Evolutionary conservation across 2,797 vertebrate genomes (phyloP), one percentile per base, ranked within the genome.

Genomic region (Onychomys leucogaster): DNA sequence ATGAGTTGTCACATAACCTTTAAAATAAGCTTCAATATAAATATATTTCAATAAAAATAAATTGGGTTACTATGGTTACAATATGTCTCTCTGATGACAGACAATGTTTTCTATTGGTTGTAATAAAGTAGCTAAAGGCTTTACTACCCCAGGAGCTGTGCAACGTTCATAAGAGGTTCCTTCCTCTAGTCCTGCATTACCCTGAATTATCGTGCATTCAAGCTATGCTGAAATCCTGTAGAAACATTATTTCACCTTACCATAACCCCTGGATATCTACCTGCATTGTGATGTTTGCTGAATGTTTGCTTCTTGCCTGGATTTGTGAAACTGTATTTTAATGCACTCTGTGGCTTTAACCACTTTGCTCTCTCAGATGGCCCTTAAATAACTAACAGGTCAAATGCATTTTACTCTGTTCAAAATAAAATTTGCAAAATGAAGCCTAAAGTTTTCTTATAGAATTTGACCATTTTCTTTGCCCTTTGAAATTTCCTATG

Each of bases 11-110:
- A 89, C 69, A 89, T 73, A 96, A 92, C 37, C 77, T 96, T 94
- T 91, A 57, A 61, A 96, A 92, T 91, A 59, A 89, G 27, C 21
- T 94, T 8, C 90, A 59, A 78, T 75, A 91, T 85, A 93, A 89
- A 93, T 89, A n/a, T 25, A 90, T 86, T 90, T 94, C 61, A 94
- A 75, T 95, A 83, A 93, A 77, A 97, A 86, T 91, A 91, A 95
- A 81, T 73, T 61, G 52, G 11, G 65, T 96, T 96, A 55, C 73
- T 82, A 89, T 96, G 73, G 90, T 94, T 95, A 94, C 88, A 95
- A 27, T 91, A 85, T 52, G 67, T 11, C 88, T 96, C 49, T 91
- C 55, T 95, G 83, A 89, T 92, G 65, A 71, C 23, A 91, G 49
- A 69, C 23, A 43, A 71, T 89, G 21, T 71, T 49, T 37, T 95